Evolutionary conservation across 2,888 invertebrate species (phyloP), one percentile per base, ranked within the genome.

Genomic region (Eudemis profundana): DNA sequence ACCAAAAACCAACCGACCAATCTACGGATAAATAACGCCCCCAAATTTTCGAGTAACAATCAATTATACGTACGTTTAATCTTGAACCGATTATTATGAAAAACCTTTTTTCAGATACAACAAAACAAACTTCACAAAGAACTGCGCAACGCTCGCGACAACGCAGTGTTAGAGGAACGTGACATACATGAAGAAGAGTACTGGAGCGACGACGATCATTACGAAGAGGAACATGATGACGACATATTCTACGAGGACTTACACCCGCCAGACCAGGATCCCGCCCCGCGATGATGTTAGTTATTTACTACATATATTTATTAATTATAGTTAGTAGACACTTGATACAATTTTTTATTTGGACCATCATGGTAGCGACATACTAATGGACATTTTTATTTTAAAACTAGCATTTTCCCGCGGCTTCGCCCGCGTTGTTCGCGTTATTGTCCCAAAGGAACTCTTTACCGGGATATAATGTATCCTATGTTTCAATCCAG

Each of bases 51-150:
- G n/a, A n/a, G n/a, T n/a, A n/a, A n/a, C n/a, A n/a, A n/a, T n/a
- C n/a, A n/a, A n/a, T n/a, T n/a, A n/a, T n/a, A n/a, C n/a, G n/a
- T n/a, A 33, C 33, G 8, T 33, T 33, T n/a, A n/a, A n/a, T 33
- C 33, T 10, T 10, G 8, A 12, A 33, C 8, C 33, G 1, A 33
- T 33, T 33, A 33, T 33, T 33, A 8, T 33, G 7, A 10, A 2
- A 29, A 29, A 7, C 29, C 33, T 33, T 1, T 33, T 33, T 33
- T 2, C 76, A 91, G 91, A 87, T 90, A 15, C 76, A 83, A 33
- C 85, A 89, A 69, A 86, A 84, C 64, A 89, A 86, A 69, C 70
- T 89, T 0, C 74, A 78, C 12, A 89, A 86, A 59, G 78, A 82
- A 56, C 63, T 79, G 51, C 80, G 78, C 3, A 78, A 78, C 12